phyloP scores from a whole-genome alignment of 2,113 vertebrate genomes.

The Mobula birostris region DNA sequence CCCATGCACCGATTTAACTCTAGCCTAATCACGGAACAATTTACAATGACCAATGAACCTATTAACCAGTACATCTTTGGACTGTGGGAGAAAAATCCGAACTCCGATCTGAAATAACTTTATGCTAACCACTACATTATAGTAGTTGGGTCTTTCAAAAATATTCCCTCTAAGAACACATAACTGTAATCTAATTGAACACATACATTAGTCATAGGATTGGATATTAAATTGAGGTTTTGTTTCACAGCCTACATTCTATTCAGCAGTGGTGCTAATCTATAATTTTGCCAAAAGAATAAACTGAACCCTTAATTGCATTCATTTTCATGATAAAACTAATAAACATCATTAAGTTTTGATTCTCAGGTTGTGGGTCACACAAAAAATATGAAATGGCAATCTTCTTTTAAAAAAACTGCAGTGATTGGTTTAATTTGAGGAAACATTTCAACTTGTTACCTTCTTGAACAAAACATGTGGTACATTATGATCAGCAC shows the following conservation, averaged over 20 bases:
- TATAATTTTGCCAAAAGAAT: background rate
- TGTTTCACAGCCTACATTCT: background rate
- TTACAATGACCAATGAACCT: no score
- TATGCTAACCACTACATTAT: no score
- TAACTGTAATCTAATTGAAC: background rate
- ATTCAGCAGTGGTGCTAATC: background rate
- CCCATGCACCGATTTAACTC: no score
- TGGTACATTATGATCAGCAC: no score
- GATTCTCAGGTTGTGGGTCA: background rate
- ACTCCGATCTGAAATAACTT: no score
- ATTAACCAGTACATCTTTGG: no score
- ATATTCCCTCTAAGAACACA: background rate
- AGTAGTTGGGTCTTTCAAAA: background rate
- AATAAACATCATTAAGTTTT: background rate
- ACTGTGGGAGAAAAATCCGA: no score
- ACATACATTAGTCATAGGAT: background rate
- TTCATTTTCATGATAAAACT: background rate
- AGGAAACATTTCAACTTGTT: slow-evolving; percentile 43
- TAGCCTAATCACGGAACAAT: no score
- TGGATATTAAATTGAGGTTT: background rate
- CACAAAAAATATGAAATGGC: slow-evolving; percentile 34
- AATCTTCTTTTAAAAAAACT: slow-evolving; percentile 40
- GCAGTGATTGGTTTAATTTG: slow-evolving; percentile 42
- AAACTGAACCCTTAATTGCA: background rate
- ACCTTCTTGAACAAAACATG: slow-evolving; percentile 43